A percentile compares a stretch with the other conserved stretches of the same genome.
Conservation (phyloP, 2,113 vertebrate species). For the Macrotis lagotis region DNA sequence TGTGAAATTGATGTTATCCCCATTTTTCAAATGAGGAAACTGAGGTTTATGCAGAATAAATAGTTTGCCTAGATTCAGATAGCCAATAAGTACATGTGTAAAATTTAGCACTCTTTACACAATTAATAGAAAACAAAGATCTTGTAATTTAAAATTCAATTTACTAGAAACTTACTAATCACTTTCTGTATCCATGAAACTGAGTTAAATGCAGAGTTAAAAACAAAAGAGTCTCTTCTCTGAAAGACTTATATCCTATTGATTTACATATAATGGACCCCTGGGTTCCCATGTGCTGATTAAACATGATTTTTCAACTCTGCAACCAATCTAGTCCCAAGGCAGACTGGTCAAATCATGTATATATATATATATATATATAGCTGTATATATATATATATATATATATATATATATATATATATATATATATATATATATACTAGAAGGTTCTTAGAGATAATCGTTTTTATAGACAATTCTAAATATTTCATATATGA, state of each 20-base stretch:
- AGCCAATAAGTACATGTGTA: not conserved
- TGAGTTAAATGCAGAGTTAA: not conserved
- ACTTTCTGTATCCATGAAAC: not conserved
- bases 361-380: too few relatives aligned
- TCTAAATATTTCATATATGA: not conserved
- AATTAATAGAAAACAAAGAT: not conserved
- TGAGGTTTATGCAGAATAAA: not conserved
- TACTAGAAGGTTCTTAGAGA: not conserved
- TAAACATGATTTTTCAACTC: not conserved
- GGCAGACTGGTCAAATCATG: not conserved
- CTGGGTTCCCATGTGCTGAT: not conserved
- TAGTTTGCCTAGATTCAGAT: not conserved
- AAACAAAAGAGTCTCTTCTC: too few relatives aligned
- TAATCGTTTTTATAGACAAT: not conserved
- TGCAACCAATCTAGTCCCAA: not conserved
- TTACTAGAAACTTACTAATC: not conserved
- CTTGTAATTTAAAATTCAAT: not conserved
- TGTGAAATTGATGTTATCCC: not conserved
- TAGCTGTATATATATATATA: too few relatives aligned
- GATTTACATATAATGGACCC: not conserved
- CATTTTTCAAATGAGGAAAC: not conserved
- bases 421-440: too few relatives aligned
- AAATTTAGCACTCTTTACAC: too few relatives aligned
- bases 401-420: too few relatives aligned
- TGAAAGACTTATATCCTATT: not conserved